Evolutionary conservation across 2,797 vertebrate species (phyloP).

Genomic region (Poecilia gillii): DNA sequence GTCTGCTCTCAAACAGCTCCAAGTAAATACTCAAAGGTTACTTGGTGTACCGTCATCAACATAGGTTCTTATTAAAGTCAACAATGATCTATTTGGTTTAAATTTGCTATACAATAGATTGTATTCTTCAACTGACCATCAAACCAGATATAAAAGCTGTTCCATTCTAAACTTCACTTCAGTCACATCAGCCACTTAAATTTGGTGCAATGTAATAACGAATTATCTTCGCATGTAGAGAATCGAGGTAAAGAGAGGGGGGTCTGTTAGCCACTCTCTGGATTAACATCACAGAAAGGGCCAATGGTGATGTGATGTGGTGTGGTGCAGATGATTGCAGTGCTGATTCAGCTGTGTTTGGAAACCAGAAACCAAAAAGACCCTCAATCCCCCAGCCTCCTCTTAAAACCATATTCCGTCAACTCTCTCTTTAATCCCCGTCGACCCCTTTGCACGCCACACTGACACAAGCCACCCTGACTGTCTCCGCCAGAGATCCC

Average conservation of each 20-base stretch:
- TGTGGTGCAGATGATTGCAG: constrained; percentile 55
- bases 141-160: constrained; percentile 14
- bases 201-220: constrained; percentile 37
- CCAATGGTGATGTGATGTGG: constrained; percentile 64
- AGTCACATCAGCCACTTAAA: constrained; percentile 63
- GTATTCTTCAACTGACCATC: constrained; percentile 33
- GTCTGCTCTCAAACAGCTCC: neutral
- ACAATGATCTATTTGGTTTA: neutral
- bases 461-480: constrained; percentile 28
- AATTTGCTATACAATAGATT: neutral
- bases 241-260: constrained; percentile 60
- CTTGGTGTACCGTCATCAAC: neutral
- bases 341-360: constrained; percentile 68
- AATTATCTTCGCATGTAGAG: constrained; percentile 54
- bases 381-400: constrained; percentile 53
- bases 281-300: constrained; percentile 63
- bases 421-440: constrained; percentile 65
- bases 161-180: constrained; percentile 12
- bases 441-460: constrained; percentile 42
- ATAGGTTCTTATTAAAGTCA: neutral
- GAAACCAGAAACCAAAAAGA: constrained; percentile 72
- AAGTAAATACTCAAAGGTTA: neutral
- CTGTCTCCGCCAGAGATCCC: constrained; percentile 23
- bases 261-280: constrained; percentile 57
- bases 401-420: constrained; percentile 39